Evolutionary conservation across 2,797 vertebrate species (phyloP).

Genomic region (Leptatherina wallacei): DNA sequence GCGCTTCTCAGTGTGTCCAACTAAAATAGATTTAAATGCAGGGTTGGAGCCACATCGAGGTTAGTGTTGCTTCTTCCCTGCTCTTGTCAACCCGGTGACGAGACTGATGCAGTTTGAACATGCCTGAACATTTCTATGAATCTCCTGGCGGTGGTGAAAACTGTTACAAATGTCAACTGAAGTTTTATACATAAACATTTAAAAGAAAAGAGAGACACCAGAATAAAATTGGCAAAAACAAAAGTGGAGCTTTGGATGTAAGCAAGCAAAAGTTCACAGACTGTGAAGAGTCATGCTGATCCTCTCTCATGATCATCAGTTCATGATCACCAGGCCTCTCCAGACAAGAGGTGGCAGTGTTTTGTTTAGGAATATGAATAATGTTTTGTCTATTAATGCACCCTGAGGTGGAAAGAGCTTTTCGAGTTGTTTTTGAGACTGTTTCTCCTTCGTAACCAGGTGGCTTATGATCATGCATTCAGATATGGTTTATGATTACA

Average conservation of each 20-base stretch:
- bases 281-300: neutral
- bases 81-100: conserved; percentile 59
- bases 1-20: conserved; percentile 57
- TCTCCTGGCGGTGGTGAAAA: neutral
- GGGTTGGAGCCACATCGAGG: conserved; percentile 77
- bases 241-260: neutral
- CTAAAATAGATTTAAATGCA: conserved; percentile 87
- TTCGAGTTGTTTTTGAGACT: neutral
- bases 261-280: neutral
- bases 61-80: conserved; percentile 66
- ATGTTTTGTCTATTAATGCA: neutral
- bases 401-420: neutral
- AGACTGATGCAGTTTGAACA: conserved; percentile 4
- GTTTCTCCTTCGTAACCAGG: too few relatives aligned
- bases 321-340: neutral
- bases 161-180: neutral
- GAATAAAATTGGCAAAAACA: neutral
- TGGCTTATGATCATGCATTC: too few relatives aligned
- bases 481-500: too few relatives aligned
- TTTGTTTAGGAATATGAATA: neutral
- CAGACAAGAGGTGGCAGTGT: neutral
- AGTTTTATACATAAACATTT: neutral
- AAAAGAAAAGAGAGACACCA: neutral
- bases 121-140: neutral
- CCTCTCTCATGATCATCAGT: neutral